Evolutionary conservation across 2,888 invertebrate genomes (phyloP).

Genomic region (Chelonus formosanus): DNA sequence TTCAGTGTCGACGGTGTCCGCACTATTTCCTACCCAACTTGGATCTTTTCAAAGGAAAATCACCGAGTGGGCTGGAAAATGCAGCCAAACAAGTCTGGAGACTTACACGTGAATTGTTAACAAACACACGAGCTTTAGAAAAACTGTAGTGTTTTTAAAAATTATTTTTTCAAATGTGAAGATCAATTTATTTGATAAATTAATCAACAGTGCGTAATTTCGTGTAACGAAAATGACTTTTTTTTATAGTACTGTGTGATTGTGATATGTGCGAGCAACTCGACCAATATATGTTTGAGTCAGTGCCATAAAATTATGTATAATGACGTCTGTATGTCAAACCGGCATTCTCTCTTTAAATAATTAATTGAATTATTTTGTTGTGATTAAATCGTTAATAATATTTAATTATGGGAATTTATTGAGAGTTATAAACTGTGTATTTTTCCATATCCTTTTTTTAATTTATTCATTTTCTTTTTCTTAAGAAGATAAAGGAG

Average conservation of each 20-base stretch:
- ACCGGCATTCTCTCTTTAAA: too few relatives aligned
- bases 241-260: slow-evolving; percentile 2
- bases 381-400: too few relatives aligned
- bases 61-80: slow-evolving; percentile 87
- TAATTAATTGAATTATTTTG: too few relatives aligned
- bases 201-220: slow-evolving; percentile 6
- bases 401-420: neutral
- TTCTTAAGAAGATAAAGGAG: too few relatives aligned
- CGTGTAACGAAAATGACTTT: slow-evolving; percentile 1
- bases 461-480: too few relatives aligned
- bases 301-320: slow-evolving; percentile 12
- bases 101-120: slow-evolving; percentile 88
- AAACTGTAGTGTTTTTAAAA: slow-evolving; percentile 11
- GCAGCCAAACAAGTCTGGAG: slow-evolving; percentile 95
- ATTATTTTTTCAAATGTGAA: neutral
- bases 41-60: slow-evolving; percentile 92
- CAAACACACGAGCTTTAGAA: slow-evolving; percentile 89
- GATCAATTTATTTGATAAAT: slow-evolving; percentile 13
- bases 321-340: neutral
- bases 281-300: neutral
- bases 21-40: slow-evolving; percentile 94
- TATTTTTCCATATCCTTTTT: too few relatives aligned
- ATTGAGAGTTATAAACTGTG: neutral
- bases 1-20: slow-evolving; percentile 93
- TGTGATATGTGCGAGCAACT: slow-evolving; percentile 37